Evolutionary conservation across 2,113 vertebrate genomes (phyloP).

Genomic region (Macquaria australasica): DNA sequence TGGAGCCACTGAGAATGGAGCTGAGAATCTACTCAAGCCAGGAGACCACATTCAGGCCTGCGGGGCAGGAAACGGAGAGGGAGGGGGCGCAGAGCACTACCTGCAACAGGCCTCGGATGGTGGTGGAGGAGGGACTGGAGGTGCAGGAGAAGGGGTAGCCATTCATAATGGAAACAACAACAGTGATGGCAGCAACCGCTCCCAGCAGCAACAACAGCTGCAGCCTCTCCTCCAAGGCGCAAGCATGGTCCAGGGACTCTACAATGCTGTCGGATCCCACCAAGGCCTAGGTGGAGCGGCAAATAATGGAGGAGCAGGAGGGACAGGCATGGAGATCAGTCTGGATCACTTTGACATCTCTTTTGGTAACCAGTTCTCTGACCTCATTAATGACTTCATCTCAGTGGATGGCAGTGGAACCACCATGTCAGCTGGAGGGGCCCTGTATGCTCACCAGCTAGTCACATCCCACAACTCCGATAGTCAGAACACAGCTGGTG

Average conservation of each 20-base stretch:
- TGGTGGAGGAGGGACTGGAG: conserved; percentile 56
- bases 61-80: conserved; percentile 84
- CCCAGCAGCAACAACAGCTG: conserved; percentile 82
- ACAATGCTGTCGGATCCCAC: conserved; percentile 89
- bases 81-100: conserved; percentile 90
- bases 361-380: conserved; percentile 99
- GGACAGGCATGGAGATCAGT: conserved; percentile 96
- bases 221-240: conserved; percentile 93
- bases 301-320: conserved; percentile 83
- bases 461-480: conserved; percentile 86
- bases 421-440: conserved; percentile 81
- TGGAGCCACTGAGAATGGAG: conserved; percentile 83
- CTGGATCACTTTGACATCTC: conserved; percentile 99
- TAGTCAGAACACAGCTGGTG: conserved; percentile 83
- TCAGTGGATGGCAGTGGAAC: conserved; percentile 93
- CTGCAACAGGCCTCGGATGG: conserved; percentile 86
- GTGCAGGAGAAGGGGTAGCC: conserved; percentile 66
- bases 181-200: conserved; percentile 72
- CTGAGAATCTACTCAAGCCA: conserved; percentile 91
- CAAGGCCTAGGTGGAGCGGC: conserved; percentile 82
- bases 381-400: conserved; percentile 99
- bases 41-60: conserved; percentile 93
- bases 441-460: conserved; percentile 94
- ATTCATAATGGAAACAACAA: conserved; percentile 87
- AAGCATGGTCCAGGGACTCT: conserved; percentile 94